Percentiles rank a stretch among this genome's conserved stretches.
Evolutionary conservation across 2,888 invertebrate genomes (phyloP).

Genomic region (Muscina levida): DNA sequence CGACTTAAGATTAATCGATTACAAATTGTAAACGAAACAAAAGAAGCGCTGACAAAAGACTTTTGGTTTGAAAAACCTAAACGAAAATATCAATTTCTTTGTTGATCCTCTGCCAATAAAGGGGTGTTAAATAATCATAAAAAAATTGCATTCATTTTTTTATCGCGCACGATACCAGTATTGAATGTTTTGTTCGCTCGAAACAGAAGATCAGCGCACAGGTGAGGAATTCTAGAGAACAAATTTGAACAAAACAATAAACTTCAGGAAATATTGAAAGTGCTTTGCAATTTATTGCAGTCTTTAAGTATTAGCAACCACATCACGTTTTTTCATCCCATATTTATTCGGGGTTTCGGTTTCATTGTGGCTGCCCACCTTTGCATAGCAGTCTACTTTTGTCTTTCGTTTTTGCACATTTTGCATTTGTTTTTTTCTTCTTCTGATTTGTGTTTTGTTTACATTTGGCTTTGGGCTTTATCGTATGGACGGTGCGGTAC

Average conservation of each 20-base stretch:
- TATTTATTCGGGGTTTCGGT: slow-evolving; percentile 13
- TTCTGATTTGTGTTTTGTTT: slow-evolving; percentile 19
- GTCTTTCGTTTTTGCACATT: neutral
- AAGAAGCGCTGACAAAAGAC: no score
- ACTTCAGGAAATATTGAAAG: neutral
- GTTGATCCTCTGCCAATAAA: no score
- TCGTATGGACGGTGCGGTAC: neutral
- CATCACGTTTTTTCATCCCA: slow-evolving; percentile 6
- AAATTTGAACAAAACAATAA: neutral
- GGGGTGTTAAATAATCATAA: no score
- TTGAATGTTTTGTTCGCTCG: slow-evolving; percentile 1
- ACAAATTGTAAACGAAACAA: no score
- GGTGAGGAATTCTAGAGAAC: slow-evolving; percentile 13
- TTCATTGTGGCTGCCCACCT: slow-evolving; percentile 11
- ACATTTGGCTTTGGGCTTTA: slow-evolving; percentile 2
- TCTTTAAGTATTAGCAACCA: slow-evolving; percentile 40
- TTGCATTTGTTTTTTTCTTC: slow-evolving; percentile 16
- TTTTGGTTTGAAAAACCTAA: no score
- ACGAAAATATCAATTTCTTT: no score
- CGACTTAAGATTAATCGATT: no score
- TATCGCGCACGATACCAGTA: neutral
- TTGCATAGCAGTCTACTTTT: neutral
- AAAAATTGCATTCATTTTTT: neutral
- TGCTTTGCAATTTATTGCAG: neutral
- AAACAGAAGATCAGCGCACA: slow-evolving; percentile 18